phyloP scores from a whole-genome alignment of 2,113 vertebrate species.

The Athene noctua region DNA sequence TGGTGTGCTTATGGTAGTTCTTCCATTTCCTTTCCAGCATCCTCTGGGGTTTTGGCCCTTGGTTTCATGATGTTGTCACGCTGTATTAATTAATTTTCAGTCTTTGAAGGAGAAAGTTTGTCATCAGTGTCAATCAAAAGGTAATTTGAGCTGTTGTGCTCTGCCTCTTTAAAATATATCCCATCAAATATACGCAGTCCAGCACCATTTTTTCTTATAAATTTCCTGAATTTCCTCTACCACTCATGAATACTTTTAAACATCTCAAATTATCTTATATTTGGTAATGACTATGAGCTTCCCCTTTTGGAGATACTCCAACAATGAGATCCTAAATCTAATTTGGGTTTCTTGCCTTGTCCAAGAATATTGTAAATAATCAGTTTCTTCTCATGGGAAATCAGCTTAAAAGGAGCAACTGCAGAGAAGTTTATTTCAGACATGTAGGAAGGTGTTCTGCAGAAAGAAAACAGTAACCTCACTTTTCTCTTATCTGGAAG shows the following conservation, averaged over 20 bases:
- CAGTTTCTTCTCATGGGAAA: background rate
- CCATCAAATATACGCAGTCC: background rate
- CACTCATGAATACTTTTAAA: background rate
- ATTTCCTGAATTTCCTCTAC: background rate
- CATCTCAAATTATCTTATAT: background rate
- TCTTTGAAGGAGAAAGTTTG: background rate
- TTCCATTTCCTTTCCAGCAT: background rate
- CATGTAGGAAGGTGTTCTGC: background rate
- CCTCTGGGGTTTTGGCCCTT: background rate
- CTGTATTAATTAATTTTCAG: background rate
- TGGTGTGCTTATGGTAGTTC: background rate
- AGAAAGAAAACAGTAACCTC: background rate
- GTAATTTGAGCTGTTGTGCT: background rate
- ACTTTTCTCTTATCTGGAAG: conserved; percentile 4
- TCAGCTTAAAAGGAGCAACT: background rate
- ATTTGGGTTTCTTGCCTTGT: background rate
- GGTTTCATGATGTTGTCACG: background rate
- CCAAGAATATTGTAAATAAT: background rate
- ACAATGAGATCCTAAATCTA: background rate
- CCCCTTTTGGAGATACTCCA: background rate
- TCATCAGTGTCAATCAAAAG: background rate
- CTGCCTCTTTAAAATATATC: background rate
- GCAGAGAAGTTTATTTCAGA: background rate
- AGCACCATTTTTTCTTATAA: background rate
- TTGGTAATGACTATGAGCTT: background rate